Base-by-base conservation (phyloP, 2,797 vertebrate species). In the Hippopotamyrus pictus region DNA sequence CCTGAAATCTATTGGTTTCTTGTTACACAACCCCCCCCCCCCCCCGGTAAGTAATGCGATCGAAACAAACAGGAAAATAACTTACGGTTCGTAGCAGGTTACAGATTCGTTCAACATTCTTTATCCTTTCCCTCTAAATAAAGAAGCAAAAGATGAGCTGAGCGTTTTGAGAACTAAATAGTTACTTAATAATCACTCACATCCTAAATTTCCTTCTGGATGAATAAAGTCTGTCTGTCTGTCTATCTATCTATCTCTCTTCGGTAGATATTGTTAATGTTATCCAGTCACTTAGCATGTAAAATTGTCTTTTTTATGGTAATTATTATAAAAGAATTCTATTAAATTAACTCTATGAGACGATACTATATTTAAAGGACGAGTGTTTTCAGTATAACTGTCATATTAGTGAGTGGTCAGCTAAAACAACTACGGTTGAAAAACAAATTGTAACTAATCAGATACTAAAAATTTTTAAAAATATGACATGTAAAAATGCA, bases 61-160 rank as follows among this genome's bases (percentile, higher is more conserved):
- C 22, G 0, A 84, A 50, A 11, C 29, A 57, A 37, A 51, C 22
- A 37, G 14, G 11, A 11, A 17, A 48, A 76, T 33, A 79, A 98
- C 97, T 96, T 95, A 41, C 50, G 6, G 59, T 83, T 41, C 88
- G 69, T 50, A 89, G 73, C 19, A 89, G 53, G 46, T 69, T 88
- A 50, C 87, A 88, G 94, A 98, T 98, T 94, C 98, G 96, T 91
- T 98, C 98, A 46, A 98, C 97, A 94, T 98, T 98, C 92, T 98
- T 96, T 92, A 98, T 97, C 94, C 98, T 95, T 93, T 98, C 98
- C 88, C 98, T 97, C 97, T 98, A 96, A 90, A 91, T 90, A 91
- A 89, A n/a, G 62, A 88, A 94, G 3, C 90, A 22, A 92, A 91
- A 44, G 46, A 89, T 17, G 33, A 29, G 46, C 33, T 7, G 11